Conservation (phyloP, 2,113 vertebrate genomes). For the Nicator chloris region DNA sequence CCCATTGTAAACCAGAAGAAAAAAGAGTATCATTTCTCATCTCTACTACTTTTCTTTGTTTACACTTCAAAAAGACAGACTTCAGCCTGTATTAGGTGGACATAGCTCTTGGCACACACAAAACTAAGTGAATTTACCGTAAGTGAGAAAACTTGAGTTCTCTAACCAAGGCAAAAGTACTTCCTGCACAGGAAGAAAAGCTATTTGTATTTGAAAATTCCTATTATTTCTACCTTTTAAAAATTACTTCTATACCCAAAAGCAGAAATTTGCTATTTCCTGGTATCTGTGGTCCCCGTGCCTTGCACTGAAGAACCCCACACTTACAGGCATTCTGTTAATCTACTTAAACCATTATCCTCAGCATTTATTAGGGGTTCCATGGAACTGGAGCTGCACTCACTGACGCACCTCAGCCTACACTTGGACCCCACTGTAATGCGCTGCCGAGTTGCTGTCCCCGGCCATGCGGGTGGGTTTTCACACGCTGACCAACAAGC, state of each 20-base stretch:
- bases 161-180: neutral
- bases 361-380: neutral
- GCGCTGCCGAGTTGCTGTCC: neutral
- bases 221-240: neutral
- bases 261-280: neutral
- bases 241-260: neutral
- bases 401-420: neutral
- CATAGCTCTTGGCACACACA: neutral
- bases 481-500: too few species aligned
- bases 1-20: fast-evolving
- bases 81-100: neutral
- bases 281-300: fast-evolving
- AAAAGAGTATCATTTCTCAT: neutral
- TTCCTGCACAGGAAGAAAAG: neutral
- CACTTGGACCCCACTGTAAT: fast-evolving
- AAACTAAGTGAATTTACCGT: neutral
- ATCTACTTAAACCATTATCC: neutral
- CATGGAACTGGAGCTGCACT: neutral
- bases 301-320: fast-evolving
- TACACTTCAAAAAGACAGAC: neutral
- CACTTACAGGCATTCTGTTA: neutral
- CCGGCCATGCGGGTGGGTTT: fast-evolving
- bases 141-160: neutral
- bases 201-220: neutral
- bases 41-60: neutral